Base-by-base conservation (phyloP, 1,140 invertebrate genomes). In the Conus ventricosus region DNA sequence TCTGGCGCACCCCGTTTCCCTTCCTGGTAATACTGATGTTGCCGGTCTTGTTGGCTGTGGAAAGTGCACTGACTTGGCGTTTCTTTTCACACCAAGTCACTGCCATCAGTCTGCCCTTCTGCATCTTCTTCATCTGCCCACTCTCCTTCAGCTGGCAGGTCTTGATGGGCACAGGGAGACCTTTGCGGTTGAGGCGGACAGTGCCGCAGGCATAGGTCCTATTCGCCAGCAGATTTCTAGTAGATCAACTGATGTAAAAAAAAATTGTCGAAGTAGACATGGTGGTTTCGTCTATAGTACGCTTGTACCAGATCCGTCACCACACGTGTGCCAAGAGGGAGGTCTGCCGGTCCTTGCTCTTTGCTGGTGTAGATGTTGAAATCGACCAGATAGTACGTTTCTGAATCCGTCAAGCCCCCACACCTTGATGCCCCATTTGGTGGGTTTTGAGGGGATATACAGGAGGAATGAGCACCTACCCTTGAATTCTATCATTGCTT, bases 391-490 rank as follows among this genome's bases (percentile, higher is more conserved):
- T 95, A 96, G 57, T 95, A 94, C 17, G 92, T 90, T 20, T 80
- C 88, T 80, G 39, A 80, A 60, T 86, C 91, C 39, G 80, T 90
- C 25, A 91, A 39, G 13, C 55, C 88, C 94, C 0, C 95, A 96
- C 80, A 95, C 88, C 91, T 95, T 95, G 86, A 94, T 95, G 11
- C 94, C 95, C 90, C 95, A 92, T 93, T 96, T 96, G 89, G 95
- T 95, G 78, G 95, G 95, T 91, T 96, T 96, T 89, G 93, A 93
- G 87, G 94, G 94, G 51, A 94, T 93, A 90, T 95, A 96, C 91
- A 96, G 94, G 92, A 95, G 95, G 88, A 95, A 90, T 11, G 92
- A 91, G 15, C 88, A 88, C 63, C 92, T 60, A 17, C 94, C 93
- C 90, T 94, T 94, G 90, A 93, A 94, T 60, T 27, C 60, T 4